phyloP scores from a whole-genome alignment of 1,140 invertebrate genomes.

The Heliconius melpomene region DNA sequence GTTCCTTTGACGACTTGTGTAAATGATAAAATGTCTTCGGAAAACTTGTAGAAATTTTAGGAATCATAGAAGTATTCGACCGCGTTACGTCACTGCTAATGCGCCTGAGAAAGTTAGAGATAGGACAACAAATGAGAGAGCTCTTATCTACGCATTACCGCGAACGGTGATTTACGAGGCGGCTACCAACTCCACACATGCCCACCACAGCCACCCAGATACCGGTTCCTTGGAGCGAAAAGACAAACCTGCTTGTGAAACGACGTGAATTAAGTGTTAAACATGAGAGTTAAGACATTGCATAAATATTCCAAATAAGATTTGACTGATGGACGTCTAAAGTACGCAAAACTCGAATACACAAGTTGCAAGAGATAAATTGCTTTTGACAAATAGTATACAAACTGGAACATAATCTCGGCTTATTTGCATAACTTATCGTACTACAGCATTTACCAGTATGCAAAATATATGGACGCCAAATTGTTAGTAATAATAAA shows the following conservation, averaged over 20 bases:
- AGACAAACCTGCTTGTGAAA: conserved; percentile 64
- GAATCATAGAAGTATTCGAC: conserved; percentile 12
- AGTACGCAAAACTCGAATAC: conserved; percentile 15
- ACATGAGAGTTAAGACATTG: conserved; percentile 51
- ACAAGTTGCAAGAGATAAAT: conserved; percentile 30
- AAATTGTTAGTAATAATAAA: conserved; percentile 17
- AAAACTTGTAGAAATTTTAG: conserved; percentile 17
- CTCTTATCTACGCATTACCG: conserved; percentile 76
- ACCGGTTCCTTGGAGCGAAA: conserved; percentile 60
- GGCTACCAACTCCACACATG: conserved; percentile 51
- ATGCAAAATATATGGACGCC: conserved; percentile 6
- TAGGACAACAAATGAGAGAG: conserved; percentile 69
- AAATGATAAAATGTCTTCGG: not conserved
- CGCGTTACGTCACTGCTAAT: conserved; percentile 34
- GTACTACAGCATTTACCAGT: conserved; percentile 14
- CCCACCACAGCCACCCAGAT: conserved; percentile 33
- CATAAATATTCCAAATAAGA: conserved; percentile 53
- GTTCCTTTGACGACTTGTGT: conserved; percentile 9
- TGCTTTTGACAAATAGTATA: conserved; percentile 34
- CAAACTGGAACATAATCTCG: conserved; percentile 11
- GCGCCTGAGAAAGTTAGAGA: conserved; percentile 38
- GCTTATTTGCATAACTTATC: conserved; percentile 25
- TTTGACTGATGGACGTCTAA: conserved; percentile 38
- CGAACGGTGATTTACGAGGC: conserved; percentile 69
- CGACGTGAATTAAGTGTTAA: conserved; percentile 69